These are phyloP conservation scores for Martes martes DNA, from an alignment of 2,113 vertebrate genomes.

Conservation along the genomic window DNA sequence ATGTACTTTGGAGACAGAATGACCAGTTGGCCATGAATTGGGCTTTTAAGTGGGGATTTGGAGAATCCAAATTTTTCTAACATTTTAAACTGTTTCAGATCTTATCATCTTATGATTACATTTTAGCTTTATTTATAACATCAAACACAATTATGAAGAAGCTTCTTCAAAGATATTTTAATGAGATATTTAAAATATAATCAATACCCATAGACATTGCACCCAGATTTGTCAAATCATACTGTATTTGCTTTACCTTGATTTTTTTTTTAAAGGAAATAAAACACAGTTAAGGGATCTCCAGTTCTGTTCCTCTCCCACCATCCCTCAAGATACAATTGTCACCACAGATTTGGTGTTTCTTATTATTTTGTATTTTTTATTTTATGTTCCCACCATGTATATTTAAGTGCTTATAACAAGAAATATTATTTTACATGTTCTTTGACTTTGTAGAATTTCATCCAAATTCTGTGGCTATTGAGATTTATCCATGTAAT, in stretches of 20 bases:
- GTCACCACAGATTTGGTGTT: neutral
- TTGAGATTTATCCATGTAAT: neutral
- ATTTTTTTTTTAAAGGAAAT: neutral
- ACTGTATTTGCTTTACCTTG: neutral
- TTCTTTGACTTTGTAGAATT: neutral
- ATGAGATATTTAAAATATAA: neutral
- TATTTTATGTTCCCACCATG: neutral
- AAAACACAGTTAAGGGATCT: neutral
- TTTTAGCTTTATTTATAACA: conserved; percentile 13
- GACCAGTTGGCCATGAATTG: neutral
- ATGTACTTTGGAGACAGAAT: neutral
- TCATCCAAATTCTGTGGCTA: neutral
- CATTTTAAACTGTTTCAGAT: neutral
- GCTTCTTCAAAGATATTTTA: neutral
- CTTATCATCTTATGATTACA: neutral
- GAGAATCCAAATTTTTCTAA: neutral
- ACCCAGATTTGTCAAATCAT: neutral
- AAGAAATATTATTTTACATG: neutral
- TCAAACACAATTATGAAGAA: conserved; percentile 4
- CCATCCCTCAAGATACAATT: neutral
- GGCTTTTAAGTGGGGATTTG: neutral
- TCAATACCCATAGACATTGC: neutral
- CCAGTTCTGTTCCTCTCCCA: neutral
- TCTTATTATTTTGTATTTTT: neutral
- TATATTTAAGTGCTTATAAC: neutral